Conservation (phyloP, 2,888 invertebrate species). For the Psylliodes chrysocephalus region DNA sequence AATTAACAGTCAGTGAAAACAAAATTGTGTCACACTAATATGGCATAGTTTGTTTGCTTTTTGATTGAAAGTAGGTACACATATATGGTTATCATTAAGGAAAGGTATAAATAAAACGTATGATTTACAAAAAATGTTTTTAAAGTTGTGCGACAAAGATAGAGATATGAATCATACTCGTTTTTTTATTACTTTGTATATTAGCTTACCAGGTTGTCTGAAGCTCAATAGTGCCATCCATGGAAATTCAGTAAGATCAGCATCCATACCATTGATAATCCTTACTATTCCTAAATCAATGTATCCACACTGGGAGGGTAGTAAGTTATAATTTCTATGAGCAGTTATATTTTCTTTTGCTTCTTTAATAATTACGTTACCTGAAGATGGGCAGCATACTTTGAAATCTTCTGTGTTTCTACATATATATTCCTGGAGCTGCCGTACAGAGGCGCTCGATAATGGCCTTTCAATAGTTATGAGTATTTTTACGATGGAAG, state of each 20-base stretch:
- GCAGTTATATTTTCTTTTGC: constrained; percentile 57
- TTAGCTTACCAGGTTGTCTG: constrained; percentile 31
- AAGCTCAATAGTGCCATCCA: constrained; percentile 79
- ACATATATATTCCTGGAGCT: constrained; percentile 56
- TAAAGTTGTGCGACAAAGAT: too few species aligned
- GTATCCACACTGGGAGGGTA: constrained; percentile 68
- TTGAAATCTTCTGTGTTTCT: constrained; percentile 63
- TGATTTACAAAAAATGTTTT: too few species aligned
- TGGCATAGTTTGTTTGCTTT: too few species aligned
- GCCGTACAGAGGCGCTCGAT: constrained; percentile 35
- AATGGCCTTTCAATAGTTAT: constrained; percentile 44
- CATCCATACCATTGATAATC: constrained; percentile 60
- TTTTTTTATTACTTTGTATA: background rate
- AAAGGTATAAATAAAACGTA: too few species aligned
- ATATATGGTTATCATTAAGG: too few species aligned
- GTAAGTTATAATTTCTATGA: constrained; percentile 59
- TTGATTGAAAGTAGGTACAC: too few species aligned
- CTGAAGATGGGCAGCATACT: constrained; percentile 67
- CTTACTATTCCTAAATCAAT: constrained; percentile 63
- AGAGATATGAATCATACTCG: too few species aligned
- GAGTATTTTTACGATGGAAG: constrained; percentile 46
- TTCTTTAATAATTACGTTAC: constrained; percentile 34
- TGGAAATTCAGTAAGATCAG: constrained; percentile 72
- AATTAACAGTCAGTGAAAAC: too few species aligned
- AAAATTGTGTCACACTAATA: too few species aligned